Percentiles rank a stretch among this genome's conserved stretches.
phyloP scores from a whole-genome alignment of 2,888 invertebrate genomes.

The Cryptocephalus primarius region DNA sequence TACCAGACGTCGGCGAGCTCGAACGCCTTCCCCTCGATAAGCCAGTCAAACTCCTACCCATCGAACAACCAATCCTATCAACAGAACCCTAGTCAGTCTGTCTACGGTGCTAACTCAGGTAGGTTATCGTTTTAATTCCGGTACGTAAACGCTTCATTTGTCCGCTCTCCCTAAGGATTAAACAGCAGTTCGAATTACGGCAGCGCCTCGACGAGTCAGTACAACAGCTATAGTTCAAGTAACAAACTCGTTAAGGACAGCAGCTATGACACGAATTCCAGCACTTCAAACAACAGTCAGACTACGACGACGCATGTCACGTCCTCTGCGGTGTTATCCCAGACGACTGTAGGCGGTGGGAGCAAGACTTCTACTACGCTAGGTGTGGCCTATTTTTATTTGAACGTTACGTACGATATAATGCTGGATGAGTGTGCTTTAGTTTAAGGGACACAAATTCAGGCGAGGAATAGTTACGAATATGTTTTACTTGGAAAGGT shows the following conservation, averaged over 20 bases:
- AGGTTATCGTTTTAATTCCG: constrained; percentile 7
- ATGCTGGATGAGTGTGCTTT: no score
- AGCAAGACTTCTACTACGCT: constrained; percentile 37
- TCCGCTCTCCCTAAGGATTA: constrained; percentile 21
- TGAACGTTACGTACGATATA: no score
- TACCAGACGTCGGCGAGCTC: constrained; percentile 26
- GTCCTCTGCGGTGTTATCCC: constrained; percentile 22
- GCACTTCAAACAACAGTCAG: constrained; percentile 26
- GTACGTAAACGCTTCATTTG: neutral
- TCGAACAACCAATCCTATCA: constrained; percentile 30
- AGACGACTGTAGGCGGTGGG: constrained; percentile 29
- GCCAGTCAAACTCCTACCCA: constrained; percentile 27
- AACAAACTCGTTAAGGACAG: constrained; percentile 31
- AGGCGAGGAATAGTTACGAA: no score
- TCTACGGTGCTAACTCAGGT: constrained; percentile 35
- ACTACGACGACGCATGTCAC: constrained; percentile 28
- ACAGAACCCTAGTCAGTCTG: constrained; percentile 34
- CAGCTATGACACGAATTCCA: constrained; percentile 23
- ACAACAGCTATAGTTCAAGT: constrained; percentile 34
- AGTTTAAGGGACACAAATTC: no score
- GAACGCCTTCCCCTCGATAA: constrained; percentile 30
- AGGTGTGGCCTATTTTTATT: constrained; percentile 25
- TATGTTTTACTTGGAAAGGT: no score
- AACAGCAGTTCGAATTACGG: constrained; percentile 31
- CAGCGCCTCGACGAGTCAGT: constrained; percentile 29